Base-by-base conservation (phyloP, 23 tunicate species). In the Clavelina lepadiformis region DNA sequence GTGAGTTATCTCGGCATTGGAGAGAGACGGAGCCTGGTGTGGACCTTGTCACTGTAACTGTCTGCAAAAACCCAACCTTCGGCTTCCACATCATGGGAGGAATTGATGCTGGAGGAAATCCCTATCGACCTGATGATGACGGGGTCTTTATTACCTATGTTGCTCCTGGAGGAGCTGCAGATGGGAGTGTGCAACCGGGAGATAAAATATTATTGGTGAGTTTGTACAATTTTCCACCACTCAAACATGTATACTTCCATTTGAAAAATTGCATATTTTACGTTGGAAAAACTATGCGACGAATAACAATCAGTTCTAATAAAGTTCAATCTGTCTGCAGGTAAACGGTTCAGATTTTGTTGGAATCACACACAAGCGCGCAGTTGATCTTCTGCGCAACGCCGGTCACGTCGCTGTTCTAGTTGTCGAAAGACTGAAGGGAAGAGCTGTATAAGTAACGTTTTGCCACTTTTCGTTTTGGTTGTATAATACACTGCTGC, bases 41-140 rank as follows among this genome's bases (percentile, higher is more conserved):
- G 22, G 97, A 89, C 44, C 33, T 80, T 5, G 89, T 89, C 6
- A 77, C 85, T 15, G 97, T 89, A 26, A 81, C 73, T 26, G 80
- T 89, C 15, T 56, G 88, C 23, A 74, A 79, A 19, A 89, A 89
- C 71, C 97, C 97, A 0, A 89, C 97, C 2, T 89, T 89, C 45
- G 97, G 97, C 33, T 81, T 89, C 59, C 97, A 89, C 71, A 79
- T 89, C 35, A 74, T 75, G 83, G 96, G 96, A 5, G 96, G 96
- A 31, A 61, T 87, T 29, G 87, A 76, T 37, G 81, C 82, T 21
- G 87, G 87, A 20, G 97, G 85, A 18, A 89, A 81, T 51, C 82
- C 89, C 3, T 81, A 89, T 71, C 65, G 83, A 62, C 83, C 89
- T 19, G 83, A 68, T 55, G 97, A 89, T 45, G 81, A 81, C 28